Evolutionary conservation across 2,797 vertebrate genomes (phyloP).

Genomic region (Rhabdomys pumilio): DNA sequence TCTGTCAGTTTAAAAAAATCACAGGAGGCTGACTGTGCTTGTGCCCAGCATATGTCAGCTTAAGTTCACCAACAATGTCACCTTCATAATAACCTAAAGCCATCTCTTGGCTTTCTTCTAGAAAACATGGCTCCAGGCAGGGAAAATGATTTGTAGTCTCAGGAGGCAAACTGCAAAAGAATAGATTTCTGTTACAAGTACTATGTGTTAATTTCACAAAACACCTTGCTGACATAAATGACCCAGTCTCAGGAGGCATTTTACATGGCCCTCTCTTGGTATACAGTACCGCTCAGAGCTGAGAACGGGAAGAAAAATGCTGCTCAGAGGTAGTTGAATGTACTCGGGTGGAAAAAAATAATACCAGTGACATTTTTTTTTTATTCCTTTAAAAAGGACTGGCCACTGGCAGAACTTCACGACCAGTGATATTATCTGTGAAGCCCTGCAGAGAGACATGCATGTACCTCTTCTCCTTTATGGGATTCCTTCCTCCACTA

Average conservation of each 20-base stretch:
- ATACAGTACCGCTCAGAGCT: not conserved
- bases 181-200: slow-evolving; percentile 78
- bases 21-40: not conserved
- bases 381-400: slow-evolving; percentile 11
- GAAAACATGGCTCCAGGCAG: slow-evolving; percentile 66
- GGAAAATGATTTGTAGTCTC: slow-evolving; percentile 83
- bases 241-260: slow-evolving; percentile 43
- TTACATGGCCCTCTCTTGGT: slow-evolving; percentile 51
- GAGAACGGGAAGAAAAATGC: not conserved
- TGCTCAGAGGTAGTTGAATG: not conserved
- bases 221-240: not conserved
- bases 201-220: slow-evolving; percentile 77
- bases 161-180: slow-evolving; percentile 79
- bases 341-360: not conserved
- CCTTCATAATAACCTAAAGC: slow-evolving; percentile 72
- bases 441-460: slow-evolving; percentile 15
- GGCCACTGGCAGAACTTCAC: not conserved
- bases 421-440: not conserved
- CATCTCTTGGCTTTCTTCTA: slow-evolving; percentile 83
- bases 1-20: slow-evolving; percentile 70
- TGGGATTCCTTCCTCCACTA: not conserved
- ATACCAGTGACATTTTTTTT: not conserved
- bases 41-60: slow-evolving; percentile 65
- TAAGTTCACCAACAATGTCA: slow-evolving; percentile 81
- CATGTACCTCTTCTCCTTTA: not conserved